Percentiles rank a stretch among this genome's conserved stretches.
Evolutionary conservation across 2,797 vertebrate species (phyloP).

Genomic region (Meriones psammophilus): DNA sequence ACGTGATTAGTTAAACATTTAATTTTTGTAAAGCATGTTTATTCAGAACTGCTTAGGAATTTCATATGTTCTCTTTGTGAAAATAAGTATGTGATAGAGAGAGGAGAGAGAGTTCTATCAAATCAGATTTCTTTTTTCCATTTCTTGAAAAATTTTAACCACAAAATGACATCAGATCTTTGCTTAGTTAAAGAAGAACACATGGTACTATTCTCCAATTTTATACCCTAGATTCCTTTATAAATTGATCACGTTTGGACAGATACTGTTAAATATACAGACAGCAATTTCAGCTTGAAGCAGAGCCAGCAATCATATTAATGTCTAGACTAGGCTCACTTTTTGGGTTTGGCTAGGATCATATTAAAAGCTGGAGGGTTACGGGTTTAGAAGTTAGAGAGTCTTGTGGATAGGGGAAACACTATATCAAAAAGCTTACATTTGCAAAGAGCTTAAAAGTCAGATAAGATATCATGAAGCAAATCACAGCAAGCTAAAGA

Average conservation of each 20-base stretch:
- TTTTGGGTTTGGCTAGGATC: background rate
- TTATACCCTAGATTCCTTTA: background rate
- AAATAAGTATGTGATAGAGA: background rate
- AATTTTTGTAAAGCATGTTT: background rate
- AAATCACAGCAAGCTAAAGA: background rate
- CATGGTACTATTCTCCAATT: background rate
- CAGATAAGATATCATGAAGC: background rate
- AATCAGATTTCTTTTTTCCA: background rate
- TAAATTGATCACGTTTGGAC: background rate
- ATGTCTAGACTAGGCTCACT: background rate
- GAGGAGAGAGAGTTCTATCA: background rate
- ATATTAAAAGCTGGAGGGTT: background rate
- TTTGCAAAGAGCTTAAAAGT: background rate
- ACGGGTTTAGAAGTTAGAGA: background rate
- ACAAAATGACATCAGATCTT: background rate
- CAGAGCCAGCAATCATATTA: background rate
- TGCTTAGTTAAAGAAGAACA: background rate
- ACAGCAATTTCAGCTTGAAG: background rate
- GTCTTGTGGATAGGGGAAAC: background rate
- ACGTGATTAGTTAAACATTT: background rate
- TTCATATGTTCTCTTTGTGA: slow-evolving; percentile 22
- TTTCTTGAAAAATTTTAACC: slow-evolving; percentile 1
- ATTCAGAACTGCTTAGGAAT: background rate
- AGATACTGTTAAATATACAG: background rate
- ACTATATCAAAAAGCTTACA: background rate